Evolutionary conservation across 2,888 invertebrate species (phyloP).

Genomic region (Xanthostigma xanthostigma): DNA sequence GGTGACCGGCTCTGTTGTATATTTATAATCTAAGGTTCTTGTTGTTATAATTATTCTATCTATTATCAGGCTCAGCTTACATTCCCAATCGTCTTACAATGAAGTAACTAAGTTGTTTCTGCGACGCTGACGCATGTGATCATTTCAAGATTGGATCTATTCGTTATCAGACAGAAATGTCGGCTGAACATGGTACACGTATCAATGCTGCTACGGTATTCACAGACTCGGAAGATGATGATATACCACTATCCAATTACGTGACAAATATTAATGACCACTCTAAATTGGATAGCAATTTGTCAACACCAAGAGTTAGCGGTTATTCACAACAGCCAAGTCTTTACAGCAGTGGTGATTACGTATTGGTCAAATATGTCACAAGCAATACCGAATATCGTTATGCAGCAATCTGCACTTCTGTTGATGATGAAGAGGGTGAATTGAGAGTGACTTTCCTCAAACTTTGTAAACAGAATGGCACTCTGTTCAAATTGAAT

Average conservation of each 20-base stretch:
- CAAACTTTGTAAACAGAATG: conserved; percentile 12
- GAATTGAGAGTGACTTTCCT: conserved; percentile 11
- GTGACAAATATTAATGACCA: background rate
- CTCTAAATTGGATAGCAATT: background rate
- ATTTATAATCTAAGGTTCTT: too few species aligned
- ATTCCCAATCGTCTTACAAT: conserved; percentile 12
- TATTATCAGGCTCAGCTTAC: too few species aligned
- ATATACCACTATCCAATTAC: too few species aligned
- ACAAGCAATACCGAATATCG: conserved; percentile 10
- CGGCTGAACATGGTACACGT: too few species aligned
- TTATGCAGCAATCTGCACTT: conserved; percentile 12
- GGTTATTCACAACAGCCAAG: conserved; percentile 7
- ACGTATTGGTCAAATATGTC: conserved; percentile 10
- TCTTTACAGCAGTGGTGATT: conserved; percentile 12
- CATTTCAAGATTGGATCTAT: conserved; percentile 8
- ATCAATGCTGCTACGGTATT: too few species aligned
- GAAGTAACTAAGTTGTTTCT: conserved; percentile 17
- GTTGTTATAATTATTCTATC: too few species aligned
- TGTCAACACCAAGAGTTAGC: conserved; percentile 5
- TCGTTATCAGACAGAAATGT: conserved; percentile 9
- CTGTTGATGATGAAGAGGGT: conserved; percentile 9
- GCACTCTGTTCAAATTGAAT: conserved; percentile 14
- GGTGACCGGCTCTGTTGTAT: conserved; percentile 10
- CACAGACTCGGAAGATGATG: conserved; percentile 5
- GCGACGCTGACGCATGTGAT: conserved; percentile 10